These are phyloP conservation scores for Zapornia atra DNA, from an alignment of 2,113 vertebrate species.

Conservation along the genomic window DNA sequence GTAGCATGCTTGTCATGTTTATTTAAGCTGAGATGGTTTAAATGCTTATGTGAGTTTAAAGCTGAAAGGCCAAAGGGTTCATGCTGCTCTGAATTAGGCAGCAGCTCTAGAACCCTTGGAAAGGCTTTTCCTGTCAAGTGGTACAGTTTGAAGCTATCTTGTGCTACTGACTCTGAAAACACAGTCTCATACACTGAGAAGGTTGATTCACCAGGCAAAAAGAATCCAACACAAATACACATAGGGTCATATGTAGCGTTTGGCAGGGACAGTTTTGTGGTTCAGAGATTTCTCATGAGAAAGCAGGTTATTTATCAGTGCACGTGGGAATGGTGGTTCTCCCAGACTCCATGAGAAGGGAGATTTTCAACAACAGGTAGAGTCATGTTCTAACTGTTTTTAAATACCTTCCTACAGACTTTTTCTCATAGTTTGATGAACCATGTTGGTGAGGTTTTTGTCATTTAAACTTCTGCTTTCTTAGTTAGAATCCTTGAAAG, in stretches of 20 bases:
- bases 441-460: not conserved
- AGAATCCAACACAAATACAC: not conserved
- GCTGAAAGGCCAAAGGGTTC: not conserved
- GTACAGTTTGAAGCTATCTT: not conserved
- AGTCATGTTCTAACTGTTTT: not conserved
- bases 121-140: not conserved
- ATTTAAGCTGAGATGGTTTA: not conserved
- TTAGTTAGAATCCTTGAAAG: not conserved
- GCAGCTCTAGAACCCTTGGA: not conserved
- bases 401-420: not conserved
- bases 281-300: too few relatives aligned
- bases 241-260: rapidly evolving
- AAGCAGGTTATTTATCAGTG: too few relatives aligned
- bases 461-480: not conserved
- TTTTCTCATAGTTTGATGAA: not conserved
- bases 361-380: not conserved
- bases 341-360: not conserved
- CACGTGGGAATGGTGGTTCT: too few relatives aligned
- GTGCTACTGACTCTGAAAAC: not conserved
- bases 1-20: not conserved
- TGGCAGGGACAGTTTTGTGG: not conserved
- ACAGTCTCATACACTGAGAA: not conserved
- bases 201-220: not conserved
- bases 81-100: not conserved
- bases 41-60: not conserved